Conservation (phyloP, 2,888 invertebrate genomes). For the Zele albiditarsus region DNA sequence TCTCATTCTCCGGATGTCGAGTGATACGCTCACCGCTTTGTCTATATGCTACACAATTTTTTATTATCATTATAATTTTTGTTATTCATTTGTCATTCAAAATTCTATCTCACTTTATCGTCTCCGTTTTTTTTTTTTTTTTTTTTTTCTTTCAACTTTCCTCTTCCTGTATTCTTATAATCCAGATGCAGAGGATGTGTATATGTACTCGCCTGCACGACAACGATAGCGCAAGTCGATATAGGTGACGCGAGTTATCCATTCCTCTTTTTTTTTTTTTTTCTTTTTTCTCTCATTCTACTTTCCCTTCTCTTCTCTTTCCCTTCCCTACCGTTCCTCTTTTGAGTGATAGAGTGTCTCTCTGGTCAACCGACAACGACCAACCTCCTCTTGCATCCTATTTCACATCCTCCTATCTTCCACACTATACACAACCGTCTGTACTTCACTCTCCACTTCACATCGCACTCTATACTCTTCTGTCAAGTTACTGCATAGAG, state of each 20-base stretch:
- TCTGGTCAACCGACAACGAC: slow-evolving; percentile 30
- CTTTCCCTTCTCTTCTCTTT: neutral
- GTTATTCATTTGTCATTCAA: neutral
- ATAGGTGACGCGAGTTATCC: slow-evolving; percentile 35
- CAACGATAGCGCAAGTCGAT: slow-evolving; percentile 31
- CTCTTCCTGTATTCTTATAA: slow-evolving; percentile 5
- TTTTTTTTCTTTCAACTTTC: neutral
- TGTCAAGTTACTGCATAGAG: neutral
- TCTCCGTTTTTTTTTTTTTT: neutral
- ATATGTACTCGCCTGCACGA: slow-evolving; percentile 26
- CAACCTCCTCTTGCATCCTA: slow-evolving; percentile 4
- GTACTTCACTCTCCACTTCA: neutral
- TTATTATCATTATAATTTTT: neutral
- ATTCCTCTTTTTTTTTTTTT: slow-evolving; percentile 11
- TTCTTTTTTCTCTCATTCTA: slow-evolving; percentile 11
- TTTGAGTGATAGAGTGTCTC: slow-evolving; percentile 40
- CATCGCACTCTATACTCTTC: neutral
- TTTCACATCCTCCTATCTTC: neutral
- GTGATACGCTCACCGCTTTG: slow-evolving; percentile 18
- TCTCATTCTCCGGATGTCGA: slow-evolving; percentile 45
- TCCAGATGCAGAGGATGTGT: neutral
- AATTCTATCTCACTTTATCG: neutral
- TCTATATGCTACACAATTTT: slow-evolving; percentile 16
- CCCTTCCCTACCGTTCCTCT: neutral
- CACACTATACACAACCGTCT: neutral